Evolutionary conservation across 2,888 invertebrate species (phyloP).

Genomic region (Agonopterix alstromeriana): DNA sequence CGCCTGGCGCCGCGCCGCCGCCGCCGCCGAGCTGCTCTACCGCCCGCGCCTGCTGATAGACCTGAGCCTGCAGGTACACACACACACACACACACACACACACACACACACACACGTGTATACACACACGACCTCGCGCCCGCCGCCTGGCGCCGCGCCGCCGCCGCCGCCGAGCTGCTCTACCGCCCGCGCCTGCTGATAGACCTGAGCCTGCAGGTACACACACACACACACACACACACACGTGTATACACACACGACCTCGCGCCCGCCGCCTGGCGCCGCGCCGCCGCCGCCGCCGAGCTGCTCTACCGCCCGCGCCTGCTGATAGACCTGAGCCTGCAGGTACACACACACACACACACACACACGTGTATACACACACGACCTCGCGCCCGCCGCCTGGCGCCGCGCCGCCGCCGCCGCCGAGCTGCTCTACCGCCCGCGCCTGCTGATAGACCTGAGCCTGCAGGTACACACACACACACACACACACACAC

Average conservation of each 20-base stretch:
- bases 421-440: too few relatives aligned
- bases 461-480: too few relatives aligned
- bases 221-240: too few relatives aligned
- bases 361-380: too few relatives aligned
- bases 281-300: background rate
- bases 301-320: background rate
- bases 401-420: too few relatives aligned
- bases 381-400: too few relatives aligned
- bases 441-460: too few relatives aligned
- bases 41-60: background rate
- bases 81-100: slow-evolving; percentile 34
- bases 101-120: slow-evolving; percentile 43
- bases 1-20: background rate
- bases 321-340: too few relatives aligned
- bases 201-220: too few relatives aligned
- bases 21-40: background rate
- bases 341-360: too few relatives aligned
- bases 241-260: too few relatives aligned
- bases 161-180: background rate
- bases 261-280: background rate
- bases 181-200: background rate
- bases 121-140: slow-evolving; percentile 48
- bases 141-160: background rate
- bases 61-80: background rate
- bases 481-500: too few relatives aligned